Conservation (phyloP, 2,888 invertebrate genomes). For the Dryadula phaetusa region DNA sequence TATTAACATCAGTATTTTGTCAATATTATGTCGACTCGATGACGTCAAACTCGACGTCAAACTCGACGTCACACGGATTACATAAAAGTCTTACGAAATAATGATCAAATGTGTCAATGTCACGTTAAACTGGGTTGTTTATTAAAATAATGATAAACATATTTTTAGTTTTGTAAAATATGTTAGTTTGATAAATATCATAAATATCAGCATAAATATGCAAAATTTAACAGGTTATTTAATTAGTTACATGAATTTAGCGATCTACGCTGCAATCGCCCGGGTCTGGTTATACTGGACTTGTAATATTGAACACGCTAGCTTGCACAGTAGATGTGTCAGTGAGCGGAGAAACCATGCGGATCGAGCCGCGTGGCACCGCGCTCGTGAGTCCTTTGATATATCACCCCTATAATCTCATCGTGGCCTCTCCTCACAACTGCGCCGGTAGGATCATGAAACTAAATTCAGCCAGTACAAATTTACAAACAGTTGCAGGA, state of each 20-base stretch:
- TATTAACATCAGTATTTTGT: too few relatives aligned
- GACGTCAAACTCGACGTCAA: too few relatives aligned
- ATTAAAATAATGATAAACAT: too few relatives aligned
- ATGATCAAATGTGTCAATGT: too few relatives aligned
- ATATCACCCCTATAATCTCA: conserved; percentile 54
- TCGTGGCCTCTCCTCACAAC: conserved; percentile 56
- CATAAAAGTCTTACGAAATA: too few relatives aligned
- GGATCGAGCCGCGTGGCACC: conserved; percentile 68
- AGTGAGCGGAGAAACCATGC: conserved; percentile 63
- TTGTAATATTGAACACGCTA: conserved; percentile 86
- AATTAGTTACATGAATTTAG: conserved; percentile 48
- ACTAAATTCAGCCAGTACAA: conserved; percentile 51
- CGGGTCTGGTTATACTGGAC: conserved; percentile 71
- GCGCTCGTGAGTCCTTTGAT: conserved; percentile 71
- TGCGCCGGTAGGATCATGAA: conserved; percentile 72
- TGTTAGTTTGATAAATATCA: too few relatives aligned
- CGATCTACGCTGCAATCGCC: conserved; percentile 76
- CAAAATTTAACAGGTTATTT: not conserved
- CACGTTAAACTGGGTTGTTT: too few relatives aligned
- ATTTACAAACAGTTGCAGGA: conserved; percentile 62
- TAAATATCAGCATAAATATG: too few relatives aligned
- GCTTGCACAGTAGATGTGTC: conserved; percentile 81
- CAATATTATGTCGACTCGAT: too few relatives aligned
- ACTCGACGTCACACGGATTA: too few relatives aligned
- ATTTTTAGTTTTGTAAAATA: too few relatives aligned